Base-by-base conservation (phyloP, 1,140 invertebrate genomes). In the Lutraria rhynchaena region DNA sequence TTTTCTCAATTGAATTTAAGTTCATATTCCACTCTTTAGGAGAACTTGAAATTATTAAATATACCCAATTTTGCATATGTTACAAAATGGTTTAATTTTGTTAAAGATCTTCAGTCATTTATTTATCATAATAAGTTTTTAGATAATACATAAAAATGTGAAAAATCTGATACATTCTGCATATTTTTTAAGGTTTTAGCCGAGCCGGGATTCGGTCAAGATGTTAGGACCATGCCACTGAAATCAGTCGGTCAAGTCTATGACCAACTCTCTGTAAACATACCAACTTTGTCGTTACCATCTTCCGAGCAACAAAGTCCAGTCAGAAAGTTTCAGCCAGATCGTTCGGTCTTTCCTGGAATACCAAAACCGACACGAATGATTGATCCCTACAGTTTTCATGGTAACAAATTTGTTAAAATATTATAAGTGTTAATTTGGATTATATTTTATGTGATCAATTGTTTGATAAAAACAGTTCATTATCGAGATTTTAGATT, bases 181-280 rank as follows among this genome's bases (percentile, higher is more conserved):
- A 5, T 55, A 11, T 19, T 5, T 29, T 49, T 31, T 60, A 0
- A 94, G 93, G 94, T 99, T 44, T 91, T 99, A 46, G 95, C 85
- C 4, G 33, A 82, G 35, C 87, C 89, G 55, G 89, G 89, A 13
- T 86, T 73, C 82, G 90, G 90, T 37, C 63, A 69, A 13, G 86
- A 89, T 85, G 83, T 88, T 7, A 55, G 73, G 9, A 49, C 81
- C 1, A 57, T 83, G 5, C 70, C 80, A 17, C 15, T 58, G 5
- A 74, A 22, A 31, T 67, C 27, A 27, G 58, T 22, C 27, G 74
- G 60, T 41, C 74, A 61, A 41, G 19, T 73, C 27, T n/a, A 19
- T 37, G 83, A 83, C n/a, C 85, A 87, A 63, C 76, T 90, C 22
- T 86, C 84, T 7, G 83, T 90, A n/a, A 81, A 85, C 35, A 89